Conservation (phyloP, 1,140 invertebrate species). For the Hormaphis cornu region DNA sequence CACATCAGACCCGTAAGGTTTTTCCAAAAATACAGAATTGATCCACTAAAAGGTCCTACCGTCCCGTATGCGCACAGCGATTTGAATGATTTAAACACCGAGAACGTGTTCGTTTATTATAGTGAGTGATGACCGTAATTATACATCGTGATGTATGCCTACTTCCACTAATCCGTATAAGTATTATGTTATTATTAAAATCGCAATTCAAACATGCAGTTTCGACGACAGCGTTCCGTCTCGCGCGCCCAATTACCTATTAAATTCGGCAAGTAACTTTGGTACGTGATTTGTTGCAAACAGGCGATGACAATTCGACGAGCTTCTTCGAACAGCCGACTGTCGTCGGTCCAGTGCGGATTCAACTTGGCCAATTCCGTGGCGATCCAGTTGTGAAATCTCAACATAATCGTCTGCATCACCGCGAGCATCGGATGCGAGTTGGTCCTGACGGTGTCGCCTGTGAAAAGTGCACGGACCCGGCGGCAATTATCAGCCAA, state of each 20-base stretch:
- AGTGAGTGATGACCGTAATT: too few species aligned
- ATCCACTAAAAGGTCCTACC: too few species aligned
- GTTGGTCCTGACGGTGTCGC: not conserved
- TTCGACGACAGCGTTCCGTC: not conserved
- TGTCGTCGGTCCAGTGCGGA: constrained; percentile 61
- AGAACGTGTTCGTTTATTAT: too few species aligned
- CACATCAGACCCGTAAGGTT: too few species aligned
- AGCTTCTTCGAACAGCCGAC: constrained; percentile 70
- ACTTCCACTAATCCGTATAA: too few species aligned
- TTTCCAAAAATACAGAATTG: too few species aligned
- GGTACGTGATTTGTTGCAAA: constrained; percentile 87
- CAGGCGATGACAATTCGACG: constrained; percentile 77
- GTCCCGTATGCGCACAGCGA: too few species aligned
- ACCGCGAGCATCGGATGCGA: not conserved
- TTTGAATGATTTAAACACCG: too few species aligned
- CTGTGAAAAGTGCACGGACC: too few species aligned
- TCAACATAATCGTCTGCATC: not conserved
- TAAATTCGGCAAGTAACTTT: constrained; percentile 72
- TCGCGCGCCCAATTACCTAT: constrained; percentile 56
- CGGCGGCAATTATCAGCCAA: too few species aligned
- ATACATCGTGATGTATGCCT: too few species aligned
- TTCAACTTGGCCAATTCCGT: constrained; percentile 63
- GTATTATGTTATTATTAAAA: too few species aligned
- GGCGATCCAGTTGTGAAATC: constrained; percentile 62
- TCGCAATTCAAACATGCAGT: not conserved